phyloP scores from a whole-genome alignment of 1,140 invertebrate genomes.

The Melipona quadrifasciata region DNA sequence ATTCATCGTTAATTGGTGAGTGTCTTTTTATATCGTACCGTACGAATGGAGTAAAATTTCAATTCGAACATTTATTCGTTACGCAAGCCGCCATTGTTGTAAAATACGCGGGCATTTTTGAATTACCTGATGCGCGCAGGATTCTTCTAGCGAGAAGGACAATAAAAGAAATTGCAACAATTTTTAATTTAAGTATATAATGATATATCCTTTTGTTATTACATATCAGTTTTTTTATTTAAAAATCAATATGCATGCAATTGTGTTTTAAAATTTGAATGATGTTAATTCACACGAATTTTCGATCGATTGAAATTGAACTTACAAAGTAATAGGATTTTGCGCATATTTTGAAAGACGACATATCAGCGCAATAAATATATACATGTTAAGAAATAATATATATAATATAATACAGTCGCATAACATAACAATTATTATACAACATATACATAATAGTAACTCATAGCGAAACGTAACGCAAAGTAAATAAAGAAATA shows the following conservation, averaged over 20 bases:
- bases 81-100: not conserved
- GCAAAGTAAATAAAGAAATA: slow-evolving; percentile 52
- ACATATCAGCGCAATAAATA: slow-evolving; percentile 54
- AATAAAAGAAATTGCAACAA: not conserved
- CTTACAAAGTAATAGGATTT: slow-evolving; percentile 59
- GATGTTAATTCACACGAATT: not conserved
- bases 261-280: slow-evolving; percentile 1
- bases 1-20: not conserved
- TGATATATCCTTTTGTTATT: slow-evolving; percentile 42
- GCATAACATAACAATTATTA: slow-evolving; percentile 66
- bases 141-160: not conserved
- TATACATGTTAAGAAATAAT: slow-evolving; percentile 64
- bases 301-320: slow-evolving; percentile 23
- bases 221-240: slow-evolving; percentile 40
- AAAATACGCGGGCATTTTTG: not conserved
- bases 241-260: slow-evolving; percentile 36
- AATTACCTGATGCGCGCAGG: not conserved
- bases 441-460: slow-evolving; percentile 61
- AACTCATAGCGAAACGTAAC: slow-evolving; percentile 60
- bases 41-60: not conserved
- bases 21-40: not conserved
- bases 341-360: slow-evolving; percentile 2
- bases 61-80: not conserved
- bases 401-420: slow-evolving; percentile 65
- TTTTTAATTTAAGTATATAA: slow-evolving; percentile 41